Evolutionary conservation across 2,888 invertebrate genomes (phyloP), one percentile per base, ranked within the genome.

Genomic region (Philonicus albiceps): DNA sequence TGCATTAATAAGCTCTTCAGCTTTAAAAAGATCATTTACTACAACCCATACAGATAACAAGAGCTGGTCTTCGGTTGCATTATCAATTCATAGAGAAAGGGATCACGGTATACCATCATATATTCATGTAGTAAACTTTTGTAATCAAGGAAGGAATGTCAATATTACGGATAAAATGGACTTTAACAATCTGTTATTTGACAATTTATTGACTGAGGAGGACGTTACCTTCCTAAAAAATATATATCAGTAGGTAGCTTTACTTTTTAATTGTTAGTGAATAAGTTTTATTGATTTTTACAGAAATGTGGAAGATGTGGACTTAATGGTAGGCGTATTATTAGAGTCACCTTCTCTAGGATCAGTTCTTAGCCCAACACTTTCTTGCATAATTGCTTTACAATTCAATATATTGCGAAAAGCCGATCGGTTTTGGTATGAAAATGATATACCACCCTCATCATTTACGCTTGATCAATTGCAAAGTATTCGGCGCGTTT

Each of bases 361-460:
- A 4, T 96, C 97, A 0, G 94, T 97, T 0, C 95, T 98, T 4
- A 98, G 98, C 1, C 96, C 96, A 0, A 98, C 98, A 0, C 95
- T 98, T 84, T 96, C 96, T n/a, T 98, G 98, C 90, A 93, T 98
- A 7, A 91, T 98, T 11, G 96, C 95, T 34, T 92, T 95, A 85
- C 98, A 98, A 91, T 98, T 98, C 91, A 94, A 95, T 55, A 95
- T 95, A 88, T 93, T 97, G 6, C 95, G 97, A 89, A 95, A 95
- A 89, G 96, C 97, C 85, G 98, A 98, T 93, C 93, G 98, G 88
- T 98, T 98, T 91, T 98, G 98, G 98, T 98, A 98, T 90, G 98
- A 98, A 92, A 98, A 98, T 91, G 98, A 98, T 90, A 93, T 98
- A 75, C 98, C 97, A 0, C 97, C 97, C 0, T 97, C 97, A 19